Percentiles rank a stretch among this genome's conserved stretches.
Evolutionary conservation across 2,797 vertebrate species (phyloP).

Genomic region (Chaetodon trifasciatus): DNA sequence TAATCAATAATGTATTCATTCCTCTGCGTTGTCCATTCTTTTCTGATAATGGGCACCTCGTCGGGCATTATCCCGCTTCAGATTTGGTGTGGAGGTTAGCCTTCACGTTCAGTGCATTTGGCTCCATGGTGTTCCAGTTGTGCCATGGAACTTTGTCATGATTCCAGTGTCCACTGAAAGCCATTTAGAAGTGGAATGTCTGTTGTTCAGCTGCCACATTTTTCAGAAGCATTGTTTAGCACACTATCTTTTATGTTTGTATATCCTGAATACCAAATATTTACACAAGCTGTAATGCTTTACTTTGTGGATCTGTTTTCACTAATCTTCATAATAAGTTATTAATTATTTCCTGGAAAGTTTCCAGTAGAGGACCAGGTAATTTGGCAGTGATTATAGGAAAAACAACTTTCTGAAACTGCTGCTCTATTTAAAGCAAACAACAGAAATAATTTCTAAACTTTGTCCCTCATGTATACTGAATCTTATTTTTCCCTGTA

Average conservation of each 20-base stretch:
- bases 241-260: too few species aligned
- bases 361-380: not conserved
- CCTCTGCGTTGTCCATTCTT: too few species aligned
- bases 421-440: not conserved
- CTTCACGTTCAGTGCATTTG: not conserved
- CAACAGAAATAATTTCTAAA: too few species aligned
- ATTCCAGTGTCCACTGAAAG: not conserved
- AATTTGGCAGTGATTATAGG: not conserved
- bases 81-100: not conserved
- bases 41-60: too few species aligned
- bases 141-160: not conserved
- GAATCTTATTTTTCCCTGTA: not conserved
- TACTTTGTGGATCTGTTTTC: not conserved
- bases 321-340: not conserved
- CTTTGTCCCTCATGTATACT: not conserved
- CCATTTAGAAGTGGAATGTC: not conserved
- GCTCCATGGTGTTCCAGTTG: not conserved
- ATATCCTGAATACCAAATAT: slow-evolving; percentile 1
- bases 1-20: too few species aligned
- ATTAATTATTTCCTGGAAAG: not conserved
- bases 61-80: too few species aligned
- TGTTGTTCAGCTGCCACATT: not conserved
- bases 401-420: not conserved
- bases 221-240: not conserved
- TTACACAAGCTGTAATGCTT: not conserved